Percentiles rank a stretch among this genome's conserved stretches.
phyloP scores from a whole-genome alignment of 1,140 invertebrate genomes.

The Zelostemma sp. region DNA sequence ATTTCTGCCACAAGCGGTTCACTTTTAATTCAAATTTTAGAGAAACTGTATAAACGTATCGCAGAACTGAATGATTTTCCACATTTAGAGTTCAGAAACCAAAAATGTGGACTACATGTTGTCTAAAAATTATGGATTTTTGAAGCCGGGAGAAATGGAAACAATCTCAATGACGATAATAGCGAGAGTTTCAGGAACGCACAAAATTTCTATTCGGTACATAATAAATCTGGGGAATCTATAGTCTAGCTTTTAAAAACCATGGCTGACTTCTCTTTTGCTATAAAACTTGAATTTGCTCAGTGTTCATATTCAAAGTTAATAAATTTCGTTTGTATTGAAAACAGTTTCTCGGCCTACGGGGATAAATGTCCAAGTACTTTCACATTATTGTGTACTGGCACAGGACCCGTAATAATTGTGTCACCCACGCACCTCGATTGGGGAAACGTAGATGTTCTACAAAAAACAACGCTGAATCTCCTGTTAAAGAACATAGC shows the following conservation, averaged over 20 bases:
- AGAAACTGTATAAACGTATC: not conserved
- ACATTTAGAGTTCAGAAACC: conserved; percentile 28
- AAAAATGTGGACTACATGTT: conserved; percentile 46
- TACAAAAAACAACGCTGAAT: conserved; percentile 45
- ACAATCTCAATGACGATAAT: conserved; percentile 50
- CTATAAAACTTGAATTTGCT: not conserved
- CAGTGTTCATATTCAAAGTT: no score
- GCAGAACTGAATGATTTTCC: not conserved
- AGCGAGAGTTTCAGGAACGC: conserved; percentile 43
- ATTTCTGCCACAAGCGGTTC: conserved; percentile 54
- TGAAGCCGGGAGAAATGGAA: conserved; percentile 48
- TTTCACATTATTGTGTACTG: conserved; percentile 59
- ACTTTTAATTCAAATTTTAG: conserved; percentile 5
- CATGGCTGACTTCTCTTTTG: not conserved
- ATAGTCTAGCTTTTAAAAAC: not conserved
- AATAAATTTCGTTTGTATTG: conserved; percentile 9
- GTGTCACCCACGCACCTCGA: conserved; percentile 54
- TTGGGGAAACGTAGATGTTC: conserved; percentile 58
- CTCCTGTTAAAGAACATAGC: conserved; percentile 66
- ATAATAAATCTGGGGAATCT: conserved; percentile 4
- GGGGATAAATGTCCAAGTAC: conserved; percentile 32
- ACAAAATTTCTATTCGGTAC: conserved; percentile 22
- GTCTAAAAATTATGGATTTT: conserved; percentile 46
- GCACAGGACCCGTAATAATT: conserved; percentile 66
- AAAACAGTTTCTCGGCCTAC: conserved; percentile 51